Base-by-base conservation (phyloP, 2,113 vertebrate genomes). In the Tiliqua scincoides region DNA sequence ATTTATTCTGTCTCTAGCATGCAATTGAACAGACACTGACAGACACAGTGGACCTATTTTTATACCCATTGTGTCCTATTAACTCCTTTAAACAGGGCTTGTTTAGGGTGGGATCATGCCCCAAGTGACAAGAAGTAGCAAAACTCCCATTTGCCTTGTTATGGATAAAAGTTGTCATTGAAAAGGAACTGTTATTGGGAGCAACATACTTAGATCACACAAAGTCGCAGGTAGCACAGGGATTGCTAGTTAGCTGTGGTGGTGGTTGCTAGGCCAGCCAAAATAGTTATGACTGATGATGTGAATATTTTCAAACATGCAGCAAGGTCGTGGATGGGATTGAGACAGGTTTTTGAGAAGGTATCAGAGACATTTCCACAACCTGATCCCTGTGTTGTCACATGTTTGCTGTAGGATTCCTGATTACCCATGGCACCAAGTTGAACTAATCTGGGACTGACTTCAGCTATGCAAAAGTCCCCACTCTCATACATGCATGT, bases 71-170 rank as follows among this genome's bases (percentile, higher is more conserved):
- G 43, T 5, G 43, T 8, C 43, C 43, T 48, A 8, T 48, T 48
- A 78, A 84, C 71, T 79, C 85, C 89, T 85, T 93, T 90, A 89
- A 79, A 2, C 84, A 67, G 85, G 63, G 59, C 15, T 72, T 79
- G 67, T 82, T 83, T 73, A 73, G 78, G 59, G 79, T 70, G 71
- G 70, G 37, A 71, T 91, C 25, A 4, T 84, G 70, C 73, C 88
- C 6, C 62, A 88, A 79, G 86, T 88, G 84, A 84, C 92, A 67
- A 70, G 89, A 86, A 48, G 86, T 85, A 89, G 87, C 37, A 92
- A 52, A 87, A 48, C 32, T 91, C 23, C 79, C 84, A 87, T 85
- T 91, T 17, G 9, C 54, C 54, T 54, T 87, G 23, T 0, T 75
- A 86, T 20, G 74, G 90, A 86, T 79, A 32, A 72, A 82, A 70